Evolutionary conservation across 2,113 vertebrate species (phyloP), one percentile per base, ranked within the genome.

Genomic region (Dicerorhinus sumatrensis): DNA sequence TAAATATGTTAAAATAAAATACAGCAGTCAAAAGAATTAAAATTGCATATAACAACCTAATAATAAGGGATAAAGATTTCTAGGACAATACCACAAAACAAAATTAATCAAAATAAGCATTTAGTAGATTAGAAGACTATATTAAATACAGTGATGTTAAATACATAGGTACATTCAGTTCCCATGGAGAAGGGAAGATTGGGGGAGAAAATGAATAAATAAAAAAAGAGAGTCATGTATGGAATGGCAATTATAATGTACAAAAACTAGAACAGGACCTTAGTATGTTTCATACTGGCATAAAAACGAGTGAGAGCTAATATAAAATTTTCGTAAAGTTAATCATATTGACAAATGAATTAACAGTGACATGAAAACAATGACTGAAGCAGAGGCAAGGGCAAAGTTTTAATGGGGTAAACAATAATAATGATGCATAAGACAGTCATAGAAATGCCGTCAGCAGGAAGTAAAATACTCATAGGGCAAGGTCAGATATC

Each of bases 1-100:
- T 81, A 93, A 92, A 60, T 80, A 81, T 25, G 31, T 56, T 69
- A 58, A 9, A 73, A 81, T 75, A 81, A 97, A 79, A 95, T 58
- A 51, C 10, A 63, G 48, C 8, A 25, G 10, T 56, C n/a, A 77
- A 73, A 79, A 75, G 11, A 36, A 27, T 91, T 81, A 51, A 51
- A 93, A 31, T 5, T 27, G 3, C 14, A 76, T 25, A 42, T 54
- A 70, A 70, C 23, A 20, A 84, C 29, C 6, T 89, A 93, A 73
- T 12, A 85, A 23, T 79, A 85, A 23, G 31, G 42, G 20, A 3
- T 14, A 91, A 84, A 65, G 62, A 65, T n/a, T 85, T 85, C 72
- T 62, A 86, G 48, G 21, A 65, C 18, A 73, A 56, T 77, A 80
- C 4, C 11, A 75, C 9, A 65, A 79, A 79, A 62, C 21, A 79